These are phyloP conservation scores for Sebastes steindachneri DNA, from an alignment of 2,797 vertebrate species.

Conservation along the genomic window DNA sequence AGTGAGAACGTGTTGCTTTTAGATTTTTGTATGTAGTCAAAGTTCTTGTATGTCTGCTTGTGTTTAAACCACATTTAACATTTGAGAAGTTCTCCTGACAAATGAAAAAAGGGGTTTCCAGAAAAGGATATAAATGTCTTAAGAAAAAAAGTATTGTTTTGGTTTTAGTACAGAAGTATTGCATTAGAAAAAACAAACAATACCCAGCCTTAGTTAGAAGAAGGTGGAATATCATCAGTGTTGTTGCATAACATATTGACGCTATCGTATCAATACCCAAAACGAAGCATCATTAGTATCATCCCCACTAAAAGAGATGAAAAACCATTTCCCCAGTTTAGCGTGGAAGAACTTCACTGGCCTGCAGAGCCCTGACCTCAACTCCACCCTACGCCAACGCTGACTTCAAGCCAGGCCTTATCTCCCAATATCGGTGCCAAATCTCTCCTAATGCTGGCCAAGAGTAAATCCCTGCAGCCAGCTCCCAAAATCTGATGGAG, in stretches of 20 bases:
- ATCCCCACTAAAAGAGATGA: not conserved
- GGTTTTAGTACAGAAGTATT: too few relatives aligned
- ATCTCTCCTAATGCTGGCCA: slow-evolving; percentile 18
- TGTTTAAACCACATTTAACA: not conserved
- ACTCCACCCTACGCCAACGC: not conserved
- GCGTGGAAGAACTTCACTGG: not conserved
- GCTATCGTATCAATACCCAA: not conserved
- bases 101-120: not conserved
- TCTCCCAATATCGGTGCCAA: not conserved
- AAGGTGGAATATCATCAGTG: not conserved
- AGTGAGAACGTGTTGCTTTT: not conserved
- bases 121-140: not conserved
- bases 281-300: not conserved
- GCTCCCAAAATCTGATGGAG: not conserved
- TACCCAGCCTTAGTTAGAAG: not conserved
- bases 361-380: slow-evolving; percentile 1
- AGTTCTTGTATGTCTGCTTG: not conserved
- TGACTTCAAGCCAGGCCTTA: not conserved
- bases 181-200: not conserved
- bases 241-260: not conserved
- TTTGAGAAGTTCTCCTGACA: not conserved
- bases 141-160: not conserved
- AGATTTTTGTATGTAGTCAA: not conserved
- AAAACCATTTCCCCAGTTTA: not conserved
- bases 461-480: slow-evolving; percentile 22